A percentile compares a stretch with the other conserved stretches of the same genome.
Conservation (phyloP, 2,113 vertebrate species). For the Crotophaga sulcirostris region DNA sequence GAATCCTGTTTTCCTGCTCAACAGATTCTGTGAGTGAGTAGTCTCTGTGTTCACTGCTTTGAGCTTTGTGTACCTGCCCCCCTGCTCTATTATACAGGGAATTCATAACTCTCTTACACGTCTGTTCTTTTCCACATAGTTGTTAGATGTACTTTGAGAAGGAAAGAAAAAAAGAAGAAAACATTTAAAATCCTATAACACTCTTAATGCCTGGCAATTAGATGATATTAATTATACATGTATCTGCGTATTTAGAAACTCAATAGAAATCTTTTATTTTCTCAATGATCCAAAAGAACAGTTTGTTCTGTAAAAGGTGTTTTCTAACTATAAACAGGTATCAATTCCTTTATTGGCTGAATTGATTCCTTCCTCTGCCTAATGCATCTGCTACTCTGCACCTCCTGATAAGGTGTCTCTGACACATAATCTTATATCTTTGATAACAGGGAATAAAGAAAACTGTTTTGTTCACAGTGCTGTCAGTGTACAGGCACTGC, state of each 20-base stretch:
- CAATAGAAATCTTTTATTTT: not conserved
- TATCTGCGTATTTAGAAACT: not conserved
- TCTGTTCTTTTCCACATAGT: not conserved
- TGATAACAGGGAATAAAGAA: not conserved
- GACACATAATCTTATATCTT: not conserved
- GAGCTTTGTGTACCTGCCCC: not conserved
- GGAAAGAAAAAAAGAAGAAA: not conserved
- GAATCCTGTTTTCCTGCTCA: not conserved
- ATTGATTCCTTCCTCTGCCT: slow-evolving; percentile 13
- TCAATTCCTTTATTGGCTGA: slow-evolving; percentile 22
- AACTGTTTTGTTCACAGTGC: not conserved
- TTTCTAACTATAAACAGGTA: slow-evolving; percentile 37
- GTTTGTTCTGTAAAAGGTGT: not conserved
- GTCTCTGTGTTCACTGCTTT: not conserved
- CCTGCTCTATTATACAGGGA: not conserved
- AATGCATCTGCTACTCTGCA: not conserved
- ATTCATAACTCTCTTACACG: not conserved
- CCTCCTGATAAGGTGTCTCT: not conserved
- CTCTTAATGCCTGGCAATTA: not conserved
- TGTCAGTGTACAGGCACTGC: not conserved
- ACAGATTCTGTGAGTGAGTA: not conserved
- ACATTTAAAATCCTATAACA: not conserved
- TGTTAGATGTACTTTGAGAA: not conserved
- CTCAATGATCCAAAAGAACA: not conserved
- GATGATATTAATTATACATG: slow-evolving; percentile 19